Conservation (phyloP, 2,888 invertebrate species). For the Temnothorax rugatulus region DNA sequence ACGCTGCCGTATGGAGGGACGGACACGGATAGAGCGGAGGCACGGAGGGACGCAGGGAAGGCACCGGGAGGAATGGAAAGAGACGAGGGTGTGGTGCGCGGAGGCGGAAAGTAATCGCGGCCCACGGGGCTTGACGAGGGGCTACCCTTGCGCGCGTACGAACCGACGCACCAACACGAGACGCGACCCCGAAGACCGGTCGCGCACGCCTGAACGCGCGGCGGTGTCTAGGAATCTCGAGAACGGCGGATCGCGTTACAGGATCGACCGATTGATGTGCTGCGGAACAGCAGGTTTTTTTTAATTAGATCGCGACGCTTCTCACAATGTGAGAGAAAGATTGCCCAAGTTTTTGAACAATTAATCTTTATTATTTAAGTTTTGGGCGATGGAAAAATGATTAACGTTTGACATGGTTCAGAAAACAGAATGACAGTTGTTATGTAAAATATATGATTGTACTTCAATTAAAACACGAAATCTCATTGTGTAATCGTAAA, state of each 20-base stretch:
- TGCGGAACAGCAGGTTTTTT: conserved; percentile 6
- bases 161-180: conserved; percentile 55
- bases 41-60: conserved; percentile 80
- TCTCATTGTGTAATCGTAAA: not conserved
- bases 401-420: not conserved
- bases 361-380: not conserved
- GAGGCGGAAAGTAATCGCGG: conserved; percentile 88
- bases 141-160: conserved; percentile 63
- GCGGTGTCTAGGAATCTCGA: conserved; percentile 60
- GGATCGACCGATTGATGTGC: conserved; percentile 62
- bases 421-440: not conserved
- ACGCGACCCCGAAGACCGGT: conserved; percentile 49
- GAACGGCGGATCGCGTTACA: conserved; percentile 50
- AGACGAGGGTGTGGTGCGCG: conserved; percentile 87
- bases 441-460: not conserved
- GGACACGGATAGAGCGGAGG: conserved; percentile 67
- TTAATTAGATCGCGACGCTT: conserved; percentile 64
- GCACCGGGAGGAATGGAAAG: conserved; percentile 81
- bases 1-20: conserved; percentile 70
- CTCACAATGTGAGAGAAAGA: not conserved
- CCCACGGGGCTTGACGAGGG: conserved; percentile 71
- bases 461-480: not conserved
- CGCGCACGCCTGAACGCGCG: conserved; percentile 44
- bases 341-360: not conserved
- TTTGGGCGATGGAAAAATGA: not conserved